Conservation (phyloP, 2,888 invertebrate species). For the Drosophila trichaetosa region DNA sequence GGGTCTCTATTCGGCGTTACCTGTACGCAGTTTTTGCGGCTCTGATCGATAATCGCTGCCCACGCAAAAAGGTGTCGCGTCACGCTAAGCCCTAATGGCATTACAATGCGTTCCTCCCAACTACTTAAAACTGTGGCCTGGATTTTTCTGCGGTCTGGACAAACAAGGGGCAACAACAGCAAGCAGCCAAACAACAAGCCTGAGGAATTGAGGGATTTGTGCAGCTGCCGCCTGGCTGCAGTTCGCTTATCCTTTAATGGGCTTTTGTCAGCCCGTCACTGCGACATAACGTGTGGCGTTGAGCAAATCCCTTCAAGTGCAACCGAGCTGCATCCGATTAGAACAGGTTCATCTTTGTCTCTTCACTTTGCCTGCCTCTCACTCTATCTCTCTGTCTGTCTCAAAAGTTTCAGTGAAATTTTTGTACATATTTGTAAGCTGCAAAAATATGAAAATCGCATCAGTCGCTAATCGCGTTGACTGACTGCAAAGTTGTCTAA, state of each 20-base stretch:
- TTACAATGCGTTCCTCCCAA: slow-evolving; percentile 55
- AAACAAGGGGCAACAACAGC: slow-evolving; percentile 44
- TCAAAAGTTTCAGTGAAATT: slow-evolving; percentile 64
- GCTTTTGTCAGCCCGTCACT: slow-evolving; percentile 74
- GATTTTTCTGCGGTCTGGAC: slow-evolving; percentile 56
- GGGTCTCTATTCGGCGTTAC: slow-evolving; percentile 42
- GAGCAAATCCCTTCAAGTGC: slow-evolving; percentile 78
- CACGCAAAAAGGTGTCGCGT: slow-evolving; percentile 74
- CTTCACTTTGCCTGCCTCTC: slow-evolving; percentile 47
- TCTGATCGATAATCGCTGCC: slow-evolving; percentile 81
- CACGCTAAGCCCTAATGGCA: slow-evolving; percentile 75
- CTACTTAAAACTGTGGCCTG: slow-evolving; percentile 34
- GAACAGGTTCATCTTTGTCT: slow-evolving; percentile 77
- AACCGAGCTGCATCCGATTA: slow-evolving; percentile 79
- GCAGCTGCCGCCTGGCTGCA: slow-evolving; percentile 42
- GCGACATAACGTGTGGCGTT: slow-evolving; percentile 29
- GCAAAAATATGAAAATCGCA: slow-evolving; percentile 59
- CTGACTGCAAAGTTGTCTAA: slow-evolving; percentile 70
- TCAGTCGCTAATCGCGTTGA: slow-evolving; percentile 70
- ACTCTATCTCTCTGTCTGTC: slow-evolving; percentile 40
- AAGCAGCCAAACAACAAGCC: slow-evolving; percentile 48
- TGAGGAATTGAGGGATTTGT: slow-evolving; percentile 31
- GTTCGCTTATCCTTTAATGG: slow-evolving; percentile 75
- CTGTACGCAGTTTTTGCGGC: slow-evolving; percentile 72
- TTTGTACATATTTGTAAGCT: slow-evolving; percentile 33